Evolutionary conservation across 1,140 invertebrate genomes (phyloP).

Genomic region (Pseudomyrmex concolor): DNA sequence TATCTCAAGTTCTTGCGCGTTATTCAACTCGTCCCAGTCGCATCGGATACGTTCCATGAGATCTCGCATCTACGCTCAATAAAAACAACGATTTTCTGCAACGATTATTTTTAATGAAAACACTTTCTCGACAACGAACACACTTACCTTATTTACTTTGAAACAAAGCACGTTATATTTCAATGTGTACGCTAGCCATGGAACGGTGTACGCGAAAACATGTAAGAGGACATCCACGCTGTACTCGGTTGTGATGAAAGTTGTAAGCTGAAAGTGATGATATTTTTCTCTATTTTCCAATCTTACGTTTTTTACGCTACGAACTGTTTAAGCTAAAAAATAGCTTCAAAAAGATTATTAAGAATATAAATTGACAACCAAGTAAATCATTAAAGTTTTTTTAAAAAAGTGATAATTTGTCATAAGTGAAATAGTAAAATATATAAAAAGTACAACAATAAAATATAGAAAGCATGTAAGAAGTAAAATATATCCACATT

Average conservation of each 20-base stretch:
- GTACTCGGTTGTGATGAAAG: conserved; percentile 14
- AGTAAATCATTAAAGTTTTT: too few relatives aligned
- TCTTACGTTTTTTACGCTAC: background rate
- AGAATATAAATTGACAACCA: too few relatives aligned
- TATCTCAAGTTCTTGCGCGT: conserved; percentile 33
- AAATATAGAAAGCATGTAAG: too few relatives aligned
- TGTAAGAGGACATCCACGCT: conserved; percentile 19
- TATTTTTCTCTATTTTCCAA: background rate
- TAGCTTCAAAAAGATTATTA: too few relatives aligned
- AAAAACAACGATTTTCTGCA: background rate
- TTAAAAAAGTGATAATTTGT: too few relatives aligned
- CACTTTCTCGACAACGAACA: background rate
- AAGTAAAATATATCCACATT: too few relatives aligned
- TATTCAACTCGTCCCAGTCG: conserved; percentile 28
- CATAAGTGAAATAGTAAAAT: too few relatives aligned
- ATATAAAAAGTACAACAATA: too few relatives aligned
- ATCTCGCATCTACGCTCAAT: background rate
- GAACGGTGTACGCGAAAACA: background rate
- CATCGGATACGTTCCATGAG: conserved; percentile 17
- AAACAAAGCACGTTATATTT: conserved; percentile 22
- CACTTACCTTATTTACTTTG: conserved; percentile 20
- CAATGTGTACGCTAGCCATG: background rate
- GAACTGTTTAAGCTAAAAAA: too few relatives aligned
- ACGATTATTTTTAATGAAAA: background rate
- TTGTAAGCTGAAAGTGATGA: conserved; percentile 26